phyloP scores from a whole-genome alignment of 1,140 invertebrate species.

The Euwallacea fornicatus region DNA sequence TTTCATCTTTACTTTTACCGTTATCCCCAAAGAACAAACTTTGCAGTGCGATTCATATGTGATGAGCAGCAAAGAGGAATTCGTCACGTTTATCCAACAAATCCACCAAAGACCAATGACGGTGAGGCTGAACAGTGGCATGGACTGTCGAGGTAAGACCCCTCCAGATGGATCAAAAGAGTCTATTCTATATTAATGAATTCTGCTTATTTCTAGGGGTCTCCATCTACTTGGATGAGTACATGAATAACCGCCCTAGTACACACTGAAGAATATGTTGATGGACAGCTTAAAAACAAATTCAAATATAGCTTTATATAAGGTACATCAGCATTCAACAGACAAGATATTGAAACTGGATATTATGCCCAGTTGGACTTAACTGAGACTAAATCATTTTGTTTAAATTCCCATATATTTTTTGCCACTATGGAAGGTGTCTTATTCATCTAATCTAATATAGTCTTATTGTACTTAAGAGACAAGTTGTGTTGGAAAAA shows the following conservation, averaged over 20 bases:
- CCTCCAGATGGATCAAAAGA: not conserved
- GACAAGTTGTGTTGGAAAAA: too few relatives aligned
- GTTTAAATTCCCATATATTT: too few relatives aligned
- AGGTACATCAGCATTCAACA: constrained; percentile 95
- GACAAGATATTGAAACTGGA: constrained; percentile 65
- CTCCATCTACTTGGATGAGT: constrained; percentile 95
- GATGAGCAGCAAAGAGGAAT: constrained; percentile 89
- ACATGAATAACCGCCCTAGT: constrained; percentile 99
- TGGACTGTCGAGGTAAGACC: constrained; percentile 87
- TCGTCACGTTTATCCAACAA: constrained; percentile 97
- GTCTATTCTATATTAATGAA: not conserved
- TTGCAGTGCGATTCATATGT: not conserved
- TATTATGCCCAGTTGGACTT: too few relatives aligned
- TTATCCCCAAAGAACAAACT: too few relatives aligned
- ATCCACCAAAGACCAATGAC: constrained; percentile 99
- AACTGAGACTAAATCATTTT: too few relatives aligned
- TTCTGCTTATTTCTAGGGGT: constrained; percentile 73
- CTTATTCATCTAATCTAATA: too few relatives aligned
- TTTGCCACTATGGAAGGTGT: too few relatives aligned
- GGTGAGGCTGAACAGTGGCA: constrained; percentile 99
- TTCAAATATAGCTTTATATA: constrained; percentile 99
- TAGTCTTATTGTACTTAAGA: too few relatives aligned
- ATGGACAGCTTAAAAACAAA: constrained; percentile 98
- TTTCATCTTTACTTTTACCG: too few relatives aligned
- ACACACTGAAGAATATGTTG: constrained; percentile 99